phyloP scores from a whole-genome alignment of 2,888 invertebrate species.

The Campopleginae sp. region DNA sequence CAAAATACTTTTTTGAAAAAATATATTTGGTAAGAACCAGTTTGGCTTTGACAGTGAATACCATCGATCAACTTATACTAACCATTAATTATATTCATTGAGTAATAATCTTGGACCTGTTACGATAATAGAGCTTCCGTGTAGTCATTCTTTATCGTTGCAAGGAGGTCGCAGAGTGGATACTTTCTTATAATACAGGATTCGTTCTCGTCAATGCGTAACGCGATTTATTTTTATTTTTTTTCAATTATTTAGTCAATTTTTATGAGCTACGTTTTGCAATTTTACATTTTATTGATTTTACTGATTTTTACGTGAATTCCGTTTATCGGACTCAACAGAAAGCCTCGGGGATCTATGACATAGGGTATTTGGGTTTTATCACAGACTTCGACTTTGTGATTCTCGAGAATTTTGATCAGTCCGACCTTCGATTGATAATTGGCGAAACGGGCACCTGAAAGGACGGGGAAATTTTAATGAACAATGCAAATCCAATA shows the following conservation, averaged over 20 bases:
- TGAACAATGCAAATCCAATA: not conserved
- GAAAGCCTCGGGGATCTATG: slow-evolving; percentile 70
- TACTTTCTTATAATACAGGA: no score
- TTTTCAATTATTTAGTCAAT: not conserved
- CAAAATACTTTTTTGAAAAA: no score
- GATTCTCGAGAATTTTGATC: slow-evolving; percentile 79
- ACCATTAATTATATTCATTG: no score
- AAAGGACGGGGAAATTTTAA: slow-evolving; percentile 11
- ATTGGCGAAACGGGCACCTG: slow-evolving; percentile 78
- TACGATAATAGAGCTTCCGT: no score
- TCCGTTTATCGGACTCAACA: slow-evolving; percentile 75
- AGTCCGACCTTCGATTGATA: slow-evolving; percentile 82
- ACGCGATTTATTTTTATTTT: not conserved
- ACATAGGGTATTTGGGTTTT: slow-evolving; percentile 77
- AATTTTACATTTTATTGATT: slow-evolving; percentile 12
- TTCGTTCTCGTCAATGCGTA: no score
- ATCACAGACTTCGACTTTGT: slow-evolving; percentile 79
- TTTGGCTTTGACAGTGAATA: no score
- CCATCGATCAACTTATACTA: no score
- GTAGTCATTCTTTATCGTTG: no score
- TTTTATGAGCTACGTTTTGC: not conserved
- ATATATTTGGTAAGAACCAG: no score
- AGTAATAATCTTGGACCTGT: no score
- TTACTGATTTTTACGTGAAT: slow-evolving; percentile 76
- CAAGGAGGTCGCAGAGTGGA: no score